Conservation (phyloP, 2,797 vertebrate genomes). For the Melopsittacus undulatus region DNA sequence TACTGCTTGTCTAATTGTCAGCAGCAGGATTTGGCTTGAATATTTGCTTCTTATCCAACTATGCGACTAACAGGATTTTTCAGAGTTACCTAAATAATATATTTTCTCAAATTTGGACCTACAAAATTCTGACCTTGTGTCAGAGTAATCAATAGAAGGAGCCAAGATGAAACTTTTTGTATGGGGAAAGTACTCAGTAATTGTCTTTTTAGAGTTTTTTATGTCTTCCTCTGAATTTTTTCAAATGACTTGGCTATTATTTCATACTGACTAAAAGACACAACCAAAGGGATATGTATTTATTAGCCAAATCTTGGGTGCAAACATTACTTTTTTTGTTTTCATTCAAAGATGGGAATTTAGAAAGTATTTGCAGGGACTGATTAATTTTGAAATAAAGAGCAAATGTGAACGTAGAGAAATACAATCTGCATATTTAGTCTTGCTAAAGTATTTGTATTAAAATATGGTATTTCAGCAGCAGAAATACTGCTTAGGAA, state of each 20-base stretch:
- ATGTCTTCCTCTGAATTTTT: not conserved
- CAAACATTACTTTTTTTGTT: not conserved
- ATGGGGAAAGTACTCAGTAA: not conserved
- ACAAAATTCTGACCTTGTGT: not conserved
- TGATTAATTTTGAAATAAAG: not conserved
- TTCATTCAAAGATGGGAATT: not conserved
- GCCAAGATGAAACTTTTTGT: not conserved
- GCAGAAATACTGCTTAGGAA: constrained; percentile 5
- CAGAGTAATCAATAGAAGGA: not conserved
- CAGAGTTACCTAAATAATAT: not conserved
- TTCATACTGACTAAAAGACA: not conserved
- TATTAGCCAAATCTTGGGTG: not conserved
- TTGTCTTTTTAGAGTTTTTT: not conserved
- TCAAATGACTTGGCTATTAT: not conserved
- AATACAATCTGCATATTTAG: not conserved
- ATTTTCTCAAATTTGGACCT: not conserved
- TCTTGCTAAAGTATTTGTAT: not conserved
- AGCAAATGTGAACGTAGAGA: not conserved
- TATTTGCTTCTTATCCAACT: not conserved
- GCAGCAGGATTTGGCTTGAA: not conserved
- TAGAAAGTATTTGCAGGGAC: not conserved
- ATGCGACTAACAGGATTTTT: not conserved
- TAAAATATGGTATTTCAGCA: constrained; percentile 1
- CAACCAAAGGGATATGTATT: not conserved
- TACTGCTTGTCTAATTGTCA: not conserved